Evolutionary conservation across 2,113 vertebrate species (phyloP), one percentile per base, ranked within the genome.

Genomic region (Thymallus thymallus): DNA sequence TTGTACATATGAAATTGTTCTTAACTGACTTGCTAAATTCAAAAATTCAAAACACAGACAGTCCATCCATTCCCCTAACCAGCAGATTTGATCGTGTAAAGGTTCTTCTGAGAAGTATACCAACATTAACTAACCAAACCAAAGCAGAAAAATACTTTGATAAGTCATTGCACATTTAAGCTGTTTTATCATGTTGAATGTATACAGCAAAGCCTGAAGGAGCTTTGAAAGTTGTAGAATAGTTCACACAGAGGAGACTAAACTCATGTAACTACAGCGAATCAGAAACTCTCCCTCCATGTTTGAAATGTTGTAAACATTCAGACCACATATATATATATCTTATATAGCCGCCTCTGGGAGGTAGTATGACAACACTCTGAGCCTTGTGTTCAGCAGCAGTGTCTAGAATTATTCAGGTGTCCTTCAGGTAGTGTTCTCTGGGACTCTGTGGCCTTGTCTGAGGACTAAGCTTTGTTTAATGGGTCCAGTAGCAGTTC

Each of bases 91-190:
- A 84, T 81, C 71, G 73, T 81, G 79, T 87, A 82, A 66, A 86
- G 82, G 22, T 63, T 63, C 22, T 63, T 30, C 29, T 65, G 79
- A 75, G 75, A 82, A 74, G 85, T 82, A 82, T 77, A 83, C 71
- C 80, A 68, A 87, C 75, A 70, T 88, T 82, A 86, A 85, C 82
- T 75, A 83, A 82, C 69, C 74, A 81, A 80, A 91, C 90, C 90
- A 91, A 91, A 91, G 89, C 81, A 86, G 77, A 81, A 55, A 83
- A 77, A 75, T 72, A 70, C 84, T 41, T 10, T 87, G 32, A 75
- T 75, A 73, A 78, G 79, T 82, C 82, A 74, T 74, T 85, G 83
- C 83, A 87, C 35, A 41, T 41, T 41, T 41, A 10, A 12, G 35
- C 9, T 41, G 35, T 41, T 9, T 71, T 41, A 41, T 41, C 63